phyloP scores from a whole-genome alignment of 2,888 invertebrate species.

The Anthrax anthrax region DNA sequence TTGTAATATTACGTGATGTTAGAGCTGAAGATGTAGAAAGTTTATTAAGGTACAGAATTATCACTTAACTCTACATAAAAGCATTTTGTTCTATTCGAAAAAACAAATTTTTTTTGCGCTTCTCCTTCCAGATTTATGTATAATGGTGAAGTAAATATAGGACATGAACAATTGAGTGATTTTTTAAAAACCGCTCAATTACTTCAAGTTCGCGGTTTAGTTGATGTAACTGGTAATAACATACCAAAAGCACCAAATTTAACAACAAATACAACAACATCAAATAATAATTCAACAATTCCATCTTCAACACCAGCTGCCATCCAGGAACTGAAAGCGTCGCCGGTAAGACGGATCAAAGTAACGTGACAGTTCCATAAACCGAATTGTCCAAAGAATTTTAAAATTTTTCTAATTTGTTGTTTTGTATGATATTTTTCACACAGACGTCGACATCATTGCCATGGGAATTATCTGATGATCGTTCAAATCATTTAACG shows the following conservation, averaged over 20 bases:
- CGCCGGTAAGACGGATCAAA: slow-evolving; percentile 34
- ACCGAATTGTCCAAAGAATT: slow-evolving; percentile 6
- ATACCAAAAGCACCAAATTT: slow-evolving; percentile 12
- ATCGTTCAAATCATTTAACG: slow-evolving; percentile 38
- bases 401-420: slow-evolving; percentile 16
- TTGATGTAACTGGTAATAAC: slow-evolving; percentile 48
- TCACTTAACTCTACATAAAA: too few relatives aligned
- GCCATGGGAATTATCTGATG: slow-evolving; percentile 49
- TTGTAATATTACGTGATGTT: slow-evolving; percentile 74
- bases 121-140: slow-evolving; percentile 61
- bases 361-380: slow-evolving; percentile 12
- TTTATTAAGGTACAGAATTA: slow-evolving; percentile 49
- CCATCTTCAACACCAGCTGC: slow-evolving; percentile 22
- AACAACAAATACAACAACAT: slow-evolving; percentile 12
- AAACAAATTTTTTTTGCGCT: neutral
- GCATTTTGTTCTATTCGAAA: too few relatives aligned
- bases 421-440: neutral
- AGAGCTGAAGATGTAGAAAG: slow-evolving; percentile 77
- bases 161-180: slow-evolving; percentile 72
- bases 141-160: slow-evolving; percentile 80
- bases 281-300: slow-evolving; percentile 14
- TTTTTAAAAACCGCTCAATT: slow-evolving; percentile 77
- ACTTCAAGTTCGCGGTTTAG: slow-evolving; percentile 72
- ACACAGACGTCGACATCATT: slow-evolving; percentile 43
- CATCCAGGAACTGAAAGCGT: slow-evolving; percentile 34